These are phyloP conservation scores for Abrostola triplasia DNA, from an alignment of 2,888 invertebrate species.

Conservation along the genomic window DNA sequence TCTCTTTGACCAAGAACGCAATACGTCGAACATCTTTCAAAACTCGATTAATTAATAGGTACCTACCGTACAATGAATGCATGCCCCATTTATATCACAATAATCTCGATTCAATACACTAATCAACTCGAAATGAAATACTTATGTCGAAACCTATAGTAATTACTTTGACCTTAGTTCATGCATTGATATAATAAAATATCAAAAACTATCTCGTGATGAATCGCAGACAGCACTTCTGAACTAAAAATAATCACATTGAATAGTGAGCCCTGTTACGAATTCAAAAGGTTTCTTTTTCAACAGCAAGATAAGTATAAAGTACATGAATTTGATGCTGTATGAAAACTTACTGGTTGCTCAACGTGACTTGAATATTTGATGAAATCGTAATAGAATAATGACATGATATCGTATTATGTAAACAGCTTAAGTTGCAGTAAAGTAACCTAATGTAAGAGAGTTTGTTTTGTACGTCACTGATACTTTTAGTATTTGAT, in stretches of 20 bases:
- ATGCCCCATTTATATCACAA: conserved; percentile 40
- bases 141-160: conserved; percentile 26
- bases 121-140: conserved; percentile 40
- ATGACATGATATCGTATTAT: conserved; percentile 23
- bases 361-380: conserved; percentile 48
- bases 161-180: conserved; percentile 45
- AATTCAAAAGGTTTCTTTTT: not conserved
- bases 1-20: not conserved
- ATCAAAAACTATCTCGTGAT: conserved; percentile 33
- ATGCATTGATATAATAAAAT: conserved; percentile 31
- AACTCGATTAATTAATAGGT: conserved; percentile 22
- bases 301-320: not conserved
- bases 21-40: conserved; percentile 14
- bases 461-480: not conserved
- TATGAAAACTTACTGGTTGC: conserved; percentile 18
- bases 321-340: conserved; percentile 1
- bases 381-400: conserved; percentile 41
- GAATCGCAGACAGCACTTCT: conserved; percentile 13
- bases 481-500: not conserved
- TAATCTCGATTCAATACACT: conserved; percentile 34
- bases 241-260: not conserved
- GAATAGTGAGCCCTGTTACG: conserved; percentile 15
- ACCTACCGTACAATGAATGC: conserved; percentile 10
- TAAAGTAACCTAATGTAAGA: not conserved
- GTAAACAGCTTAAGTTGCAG: conserved; percentile 12